A percentile compares a stretch with the other conserved stretches of the same genome.
Conservation (phyloP, 64 coral and sea anemone genomes). For the Stylophora pistillata region DNA sequence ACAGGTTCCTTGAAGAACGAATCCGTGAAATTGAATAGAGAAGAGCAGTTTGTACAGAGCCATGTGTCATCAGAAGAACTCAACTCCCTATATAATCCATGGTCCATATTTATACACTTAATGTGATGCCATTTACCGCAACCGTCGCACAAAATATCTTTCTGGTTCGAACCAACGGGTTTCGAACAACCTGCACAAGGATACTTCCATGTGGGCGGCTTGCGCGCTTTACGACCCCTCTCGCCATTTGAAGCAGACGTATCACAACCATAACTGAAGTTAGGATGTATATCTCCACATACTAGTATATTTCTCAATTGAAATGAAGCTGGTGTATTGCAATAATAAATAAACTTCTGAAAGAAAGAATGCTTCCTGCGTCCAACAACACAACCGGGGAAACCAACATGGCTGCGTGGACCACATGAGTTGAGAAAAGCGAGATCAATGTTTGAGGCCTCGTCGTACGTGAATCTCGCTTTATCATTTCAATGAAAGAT, state of each 20-base stretch:
- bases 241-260: not conserved
- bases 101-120: slow-evolving; percentile 21
- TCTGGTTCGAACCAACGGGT: slow-evolving; percentile 21
- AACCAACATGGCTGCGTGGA: slow-evolving; percentile 46
- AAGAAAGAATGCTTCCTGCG: slow-evolving; percentile 31
- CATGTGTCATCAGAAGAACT: no score
- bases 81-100: not conserved
- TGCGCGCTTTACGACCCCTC: not conserved
- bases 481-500: not conserved
- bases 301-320: slow-evolving; percentile 40
- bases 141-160: slow-evolving; percentile 2
- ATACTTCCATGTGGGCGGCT: slow-evolving; percentile 46
- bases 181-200: slow-evolving; percentile 1
- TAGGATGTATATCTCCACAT: slow-evolving; percentile 58
- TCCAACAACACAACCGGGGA: not conserved
- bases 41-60: not conserved
- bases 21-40: no score
- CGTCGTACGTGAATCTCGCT: not conserved
- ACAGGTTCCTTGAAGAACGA: no score
- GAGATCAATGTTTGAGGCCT: not conserved
- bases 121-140: slow-evolving; percentile 5
- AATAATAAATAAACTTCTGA: slow-evolving; percentile 38
- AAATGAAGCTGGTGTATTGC: slow-evolving; percentile 53
- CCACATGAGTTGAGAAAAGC: slow-evolving; percentile 11
- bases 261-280: slow-evolving; percentile 24